Evolutionary conservation across 2,888 invertebrate species (phyloP).

Genomic region (Metacarcinus magister): DNA sequence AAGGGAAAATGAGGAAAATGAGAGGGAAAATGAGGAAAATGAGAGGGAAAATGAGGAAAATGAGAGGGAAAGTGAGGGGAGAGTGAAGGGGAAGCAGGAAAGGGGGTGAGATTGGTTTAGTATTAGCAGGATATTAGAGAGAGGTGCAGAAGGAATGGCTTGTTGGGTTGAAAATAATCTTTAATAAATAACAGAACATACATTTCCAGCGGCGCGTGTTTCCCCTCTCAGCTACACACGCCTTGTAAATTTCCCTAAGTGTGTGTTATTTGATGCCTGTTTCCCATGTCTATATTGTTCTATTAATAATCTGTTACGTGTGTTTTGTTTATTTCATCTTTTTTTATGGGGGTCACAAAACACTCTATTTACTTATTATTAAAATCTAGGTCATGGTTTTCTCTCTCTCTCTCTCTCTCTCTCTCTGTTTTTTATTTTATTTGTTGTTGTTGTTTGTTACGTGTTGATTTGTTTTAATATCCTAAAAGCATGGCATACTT

Average conservation of each 20-base stretch:
- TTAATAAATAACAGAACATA: background rate
- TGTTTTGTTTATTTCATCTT: background rate
- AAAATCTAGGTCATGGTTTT: background rate
- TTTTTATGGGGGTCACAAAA: background rate
- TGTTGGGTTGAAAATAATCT: background rate
- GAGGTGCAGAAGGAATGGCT: background rate
- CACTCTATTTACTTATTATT: background rate
- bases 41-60: no score
- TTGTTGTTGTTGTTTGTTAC: no score
- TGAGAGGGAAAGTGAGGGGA: no score
- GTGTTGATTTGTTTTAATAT: background rate
- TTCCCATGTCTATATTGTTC: background rate
- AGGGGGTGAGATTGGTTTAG: constrained; percentile 1
- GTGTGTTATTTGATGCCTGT: background rate
- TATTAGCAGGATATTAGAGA: background rate
- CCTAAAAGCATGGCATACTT: background rate
- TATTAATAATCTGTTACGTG: background rate
- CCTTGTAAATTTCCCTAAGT: background rate
- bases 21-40: no score
- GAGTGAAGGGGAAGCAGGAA: background rate
- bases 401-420: background rate
- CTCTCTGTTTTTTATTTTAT: background rate
- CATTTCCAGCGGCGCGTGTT: background rate
- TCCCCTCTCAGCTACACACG: background rate
- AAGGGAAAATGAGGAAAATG: no score